phyloP scores from a whole-genome alignment of 2,888 invertebrate genomes.

The Tinea pellionella region DNA sequence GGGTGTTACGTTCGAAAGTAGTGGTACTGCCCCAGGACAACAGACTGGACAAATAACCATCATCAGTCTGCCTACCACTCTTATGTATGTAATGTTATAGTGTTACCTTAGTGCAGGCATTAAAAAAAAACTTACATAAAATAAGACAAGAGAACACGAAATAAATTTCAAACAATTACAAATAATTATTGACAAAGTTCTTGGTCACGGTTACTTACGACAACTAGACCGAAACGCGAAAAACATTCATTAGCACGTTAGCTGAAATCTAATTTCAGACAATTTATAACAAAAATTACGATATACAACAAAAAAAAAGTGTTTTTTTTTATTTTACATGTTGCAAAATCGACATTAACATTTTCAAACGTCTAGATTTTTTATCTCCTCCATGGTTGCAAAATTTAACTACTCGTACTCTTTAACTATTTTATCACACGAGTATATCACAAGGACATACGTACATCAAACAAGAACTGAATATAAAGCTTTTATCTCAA shows the following conservation, averaged over 20 bases:
- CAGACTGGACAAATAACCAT: too few relatives aligned
- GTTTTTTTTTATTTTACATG: background rate
- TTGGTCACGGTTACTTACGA: background rate
- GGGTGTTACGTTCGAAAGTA: too few relatives aligned
- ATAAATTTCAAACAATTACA: background rate
- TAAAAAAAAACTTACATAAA: too few relatives aligned
- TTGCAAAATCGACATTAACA: background rate
- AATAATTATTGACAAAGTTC: background rate
- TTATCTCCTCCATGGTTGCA: background rate
- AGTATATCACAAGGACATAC: background rate
- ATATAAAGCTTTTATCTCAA: too few relatives aligned
- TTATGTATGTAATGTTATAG: too few relatives aligned
- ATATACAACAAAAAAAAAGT: background rate
- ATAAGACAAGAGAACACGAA: too few relatives aligned
- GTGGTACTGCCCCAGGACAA: too few relatives aligned
- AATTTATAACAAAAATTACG: background rate
- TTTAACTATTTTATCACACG: background rate
- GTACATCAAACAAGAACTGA: background rate
- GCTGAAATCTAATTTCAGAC: background rate
- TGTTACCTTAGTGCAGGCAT: too few relatives aligned
- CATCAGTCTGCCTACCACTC: too few relatives aligned
- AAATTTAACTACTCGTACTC: background rate
- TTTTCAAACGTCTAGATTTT: slow-evolving; percentile 2
- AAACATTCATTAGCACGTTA: background rate
- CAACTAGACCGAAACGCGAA: background rate